Percentiles rank a stretch among this genome's conserved stretches.
Evolutionary conservation across 1,140 invertebrate species (phyloP).

Genomic region (Drosophila ananassae): DNA sequence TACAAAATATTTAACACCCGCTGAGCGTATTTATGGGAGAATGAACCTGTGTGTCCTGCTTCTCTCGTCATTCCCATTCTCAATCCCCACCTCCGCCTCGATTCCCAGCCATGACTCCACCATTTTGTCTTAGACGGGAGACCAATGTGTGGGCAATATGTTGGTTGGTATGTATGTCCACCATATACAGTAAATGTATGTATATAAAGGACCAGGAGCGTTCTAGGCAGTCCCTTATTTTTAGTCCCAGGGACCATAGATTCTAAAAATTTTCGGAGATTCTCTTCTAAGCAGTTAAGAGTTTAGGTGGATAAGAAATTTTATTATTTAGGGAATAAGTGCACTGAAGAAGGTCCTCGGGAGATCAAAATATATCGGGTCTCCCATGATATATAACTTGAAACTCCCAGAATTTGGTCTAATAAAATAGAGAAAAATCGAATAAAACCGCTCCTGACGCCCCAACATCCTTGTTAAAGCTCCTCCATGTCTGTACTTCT

Average conservation of each 20-base stretch:
- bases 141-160: slow-evolving; percentile 20
- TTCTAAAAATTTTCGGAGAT: no score
- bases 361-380: no score
- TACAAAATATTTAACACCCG: slow-evolving; percentile 82
- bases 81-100: slow-evolving; percentile 7
- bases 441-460: slow-evolving; percentile 14
- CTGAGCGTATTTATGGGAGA: slow-evolving; percentile 83
- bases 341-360: no score
- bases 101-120: slow-evolving; percentile 49
- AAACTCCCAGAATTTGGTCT: neutral
- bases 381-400: neutral
- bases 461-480: slow-evolving; percentile 11
- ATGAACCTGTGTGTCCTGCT: slow-evolving; percentile 76
- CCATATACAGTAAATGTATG: neutral
- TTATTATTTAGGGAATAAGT: no score
- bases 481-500: slow-evolving; percentile 30
- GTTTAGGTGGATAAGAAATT: no score
- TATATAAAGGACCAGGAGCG: slow-evolving; percentile 26
- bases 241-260: no score
- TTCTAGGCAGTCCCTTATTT: neutral
- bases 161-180: neutral
- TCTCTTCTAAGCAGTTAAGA: no score
- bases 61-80: slow-evolving; percentile 19
- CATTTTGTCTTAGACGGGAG: slow-evolving; percentile 73
- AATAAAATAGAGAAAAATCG: neutral